Percentiles rank a stretch among this genome's conserved stretches.
Conservation (phyloP, 2,797 vertebrate genomes). For the Tragopan temminckii region DNA sequence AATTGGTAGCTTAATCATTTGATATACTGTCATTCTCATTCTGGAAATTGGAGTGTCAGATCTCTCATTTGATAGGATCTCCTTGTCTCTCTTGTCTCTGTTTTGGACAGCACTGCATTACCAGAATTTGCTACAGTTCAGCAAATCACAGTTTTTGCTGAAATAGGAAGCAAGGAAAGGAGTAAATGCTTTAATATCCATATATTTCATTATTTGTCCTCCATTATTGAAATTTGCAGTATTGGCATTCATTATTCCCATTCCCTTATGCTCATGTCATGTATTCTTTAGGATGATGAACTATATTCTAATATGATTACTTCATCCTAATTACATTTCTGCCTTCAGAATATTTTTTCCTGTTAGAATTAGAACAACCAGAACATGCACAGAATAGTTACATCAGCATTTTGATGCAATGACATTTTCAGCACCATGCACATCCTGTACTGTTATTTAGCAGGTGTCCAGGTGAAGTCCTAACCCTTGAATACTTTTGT, state of each 20-base stretch:
- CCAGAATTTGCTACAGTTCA: neutral
- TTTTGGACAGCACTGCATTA: neutral
- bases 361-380: neutral
- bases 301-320: constrained; percentile 1
- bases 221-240: neutral
- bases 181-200: neutral
- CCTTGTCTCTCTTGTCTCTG: neutral
- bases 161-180: neutral
- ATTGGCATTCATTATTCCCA: neutral
- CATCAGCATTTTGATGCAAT: neutral
- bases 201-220: neutral
- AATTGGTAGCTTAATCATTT: neutral
- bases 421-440: neutral
- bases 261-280: neutral
- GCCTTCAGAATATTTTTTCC: neutral
- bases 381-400: neutral
- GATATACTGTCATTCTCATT: neutral
- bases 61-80: neutral
- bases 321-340: constrained; percentile 34
- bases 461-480: neutral
- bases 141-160: neutral
- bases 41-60: neutral
- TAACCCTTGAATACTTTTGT: neutral
- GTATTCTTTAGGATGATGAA: neutral
- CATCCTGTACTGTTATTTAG: neutral